These are phyloP conservation scores for Pontoporia blainvillei DNA, from an alignment of 2,113 vertebrate genomes.

Conservation along the genomic window DNA sequence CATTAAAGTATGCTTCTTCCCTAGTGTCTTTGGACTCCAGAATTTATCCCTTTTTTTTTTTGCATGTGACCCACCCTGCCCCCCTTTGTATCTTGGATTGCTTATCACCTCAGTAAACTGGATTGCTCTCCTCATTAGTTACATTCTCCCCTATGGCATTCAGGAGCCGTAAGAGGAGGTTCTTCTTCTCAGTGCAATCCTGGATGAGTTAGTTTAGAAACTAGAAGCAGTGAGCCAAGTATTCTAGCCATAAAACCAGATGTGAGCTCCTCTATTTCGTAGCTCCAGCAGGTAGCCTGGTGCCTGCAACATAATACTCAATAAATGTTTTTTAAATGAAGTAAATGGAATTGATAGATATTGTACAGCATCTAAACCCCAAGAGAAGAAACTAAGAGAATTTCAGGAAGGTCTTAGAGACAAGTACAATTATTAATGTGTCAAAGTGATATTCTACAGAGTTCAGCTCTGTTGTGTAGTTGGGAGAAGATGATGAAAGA, in stretches of 20 bases:
- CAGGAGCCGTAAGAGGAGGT: background rate
- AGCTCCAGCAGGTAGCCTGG: background rate
- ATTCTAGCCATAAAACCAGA: background rate
- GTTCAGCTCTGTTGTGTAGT: slow-evolving; percentile 10
- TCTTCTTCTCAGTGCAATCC: background rate
- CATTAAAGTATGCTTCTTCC: slow-evolving; percentile 11
- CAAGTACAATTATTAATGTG: slow-evolving; percentile 8
- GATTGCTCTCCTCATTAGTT: background rate
- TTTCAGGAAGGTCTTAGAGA: slow-evolving; percentile 9
- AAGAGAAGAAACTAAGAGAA: slow-evolving; percentile 2
- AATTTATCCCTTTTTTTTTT: background rate
- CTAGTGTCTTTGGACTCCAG: background rate
- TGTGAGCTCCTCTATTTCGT: background rate
- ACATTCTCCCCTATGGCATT: background rate
- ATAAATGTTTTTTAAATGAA: slow-evolving; percentile 5
- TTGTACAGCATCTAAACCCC: background rate
- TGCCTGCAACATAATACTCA: background rate
- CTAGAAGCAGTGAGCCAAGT: background rate
- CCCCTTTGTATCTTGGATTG: background rate
- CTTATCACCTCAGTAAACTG: background rate
- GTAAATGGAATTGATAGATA: background rate
- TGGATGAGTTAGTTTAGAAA: background rate
- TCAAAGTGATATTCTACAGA: background rate
- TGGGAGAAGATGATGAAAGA: slow-evolving; percentile 25
- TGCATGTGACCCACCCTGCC: background rate